Evolutionary conservation across 2,113 vertebrate species (phyloP), one percentile per base, ranked within the genome.

Genomic region (Microtus pennsylvanicus): DNA sequence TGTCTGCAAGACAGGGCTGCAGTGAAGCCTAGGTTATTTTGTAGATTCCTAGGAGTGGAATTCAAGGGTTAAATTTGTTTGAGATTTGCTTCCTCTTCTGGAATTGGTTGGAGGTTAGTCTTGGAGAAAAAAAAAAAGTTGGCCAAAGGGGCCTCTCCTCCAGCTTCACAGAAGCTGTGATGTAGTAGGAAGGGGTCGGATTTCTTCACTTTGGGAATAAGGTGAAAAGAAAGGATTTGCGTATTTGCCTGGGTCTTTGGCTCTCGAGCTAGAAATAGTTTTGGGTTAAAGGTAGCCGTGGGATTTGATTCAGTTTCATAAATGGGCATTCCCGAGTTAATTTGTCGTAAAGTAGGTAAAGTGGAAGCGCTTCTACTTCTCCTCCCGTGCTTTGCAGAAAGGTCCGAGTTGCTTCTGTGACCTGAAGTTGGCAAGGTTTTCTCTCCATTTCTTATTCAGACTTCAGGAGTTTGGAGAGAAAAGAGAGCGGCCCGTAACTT

Each of bases 61-160:
- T 85, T 87, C 92, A 97, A 72, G 97, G 97, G 97, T 98, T 97
- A 98, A 97, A 93, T 96, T 86, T 96, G 78, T 93, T 89, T 97
- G 96, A 97, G 97, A 92, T 96, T 96, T 96, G 95, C 97, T 85
- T 95, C 38, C 76, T 89, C 75, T 94, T 89, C 76, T 95, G 90
- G 96, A 97, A 93, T 94, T 97, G 97, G 94, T 97, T 97, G 97
- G 96, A 97, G 97, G 95, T 95, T 96, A 90, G 86, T 86, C 55
- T 90, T 65, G 42, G 63, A 83, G 76, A 83, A 94, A 92, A 86
- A 58, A 58, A 87, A 94, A 91, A 91, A 85, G 87, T 97, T 97
- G 97, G 93, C 96, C 96, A 97, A 94, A 97, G 96, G 94, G 94
- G 96, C 97, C 97, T 96, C 95, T 70, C 61, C 35, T 94, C 81